phyloP scores from a whole-genome alignment of 2,888 invertebrate genomes.

The Tholera decimalis region DNA sequence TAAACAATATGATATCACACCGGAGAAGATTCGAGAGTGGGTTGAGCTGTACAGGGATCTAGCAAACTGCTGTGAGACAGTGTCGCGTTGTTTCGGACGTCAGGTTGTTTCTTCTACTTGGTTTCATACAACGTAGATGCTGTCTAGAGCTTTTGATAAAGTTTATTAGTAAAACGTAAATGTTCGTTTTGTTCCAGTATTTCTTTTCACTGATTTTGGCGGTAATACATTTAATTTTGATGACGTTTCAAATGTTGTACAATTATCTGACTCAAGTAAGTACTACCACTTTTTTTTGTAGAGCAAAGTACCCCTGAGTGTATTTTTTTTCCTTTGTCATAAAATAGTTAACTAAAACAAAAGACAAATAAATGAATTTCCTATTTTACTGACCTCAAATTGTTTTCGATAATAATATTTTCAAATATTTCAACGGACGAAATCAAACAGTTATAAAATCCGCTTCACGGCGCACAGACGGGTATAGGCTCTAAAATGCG shows the following conservation, averaged over 20 bases:
- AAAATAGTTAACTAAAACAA: too few relatives aligned
- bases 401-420: too few relatives aligned
- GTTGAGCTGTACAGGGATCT: constrained; percentile 17
- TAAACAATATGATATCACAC: constrained; percentile 11
- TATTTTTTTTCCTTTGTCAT: not conserved
- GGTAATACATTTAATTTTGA: not conserved
- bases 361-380: too few relatives aligned
- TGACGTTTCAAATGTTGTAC: constrained; percentile 6
- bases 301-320: not conserved
- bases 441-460: too few relatives aligned
- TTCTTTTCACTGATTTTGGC: constrained; percentile 15
- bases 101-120: not conserved
- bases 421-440: too few relatives aligned
- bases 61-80: constrained; percentile 10
- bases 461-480: too few relatives aligned
- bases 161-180: not conserved
- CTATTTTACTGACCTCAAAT: too few relatives aligned
- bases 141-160: not conserved
- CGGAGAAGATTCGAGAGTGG: constrained; percentile 18
- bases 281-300: not conserved
- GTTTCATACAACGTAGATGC: not conserved
- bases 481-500: too few relatives aligned
- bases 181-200: constrained; percentile 14
- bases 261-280: constrained; percentile 6
- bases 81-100: constrained; percentile 3